A percentile compares a stretch with the other conserved stretches of the same genome.
Conservation (phyloP, 2,797 vertebrate genomes). For the Eulemur rubriventer region DNA sequence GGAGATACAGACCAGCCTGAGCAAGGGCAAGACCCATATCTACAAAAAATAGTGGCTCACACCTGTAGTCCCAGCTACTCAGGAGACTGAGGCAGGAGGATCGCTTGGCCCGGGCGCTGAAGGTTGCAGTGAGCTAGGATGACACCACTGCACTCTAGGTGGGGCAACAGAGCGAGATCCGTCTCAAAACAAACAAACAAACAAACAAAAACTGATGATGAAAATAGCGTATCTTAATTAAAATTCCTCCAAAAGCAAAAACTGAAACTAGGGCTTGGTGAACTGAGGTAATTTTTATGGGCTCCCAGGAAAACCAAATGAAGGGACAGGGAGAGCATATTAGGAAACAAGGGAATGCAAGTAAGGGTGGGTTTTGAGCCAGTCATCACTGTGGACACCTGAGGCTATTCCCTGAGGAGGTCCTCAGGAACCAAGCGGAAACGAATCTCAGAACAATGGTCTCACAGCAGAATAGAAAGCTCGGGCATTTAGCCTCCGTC, state of each 20-base stretch:
- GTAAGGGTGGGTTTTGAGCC: neutral
- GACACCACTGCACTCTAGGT: neutral
- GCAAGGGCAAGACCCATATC: neutral
- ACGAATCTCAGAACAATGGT: neutral
- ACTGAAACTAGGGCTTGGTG: neutral
- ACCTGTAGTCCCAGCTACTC: neutral
- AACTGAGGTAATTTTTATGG: neutral
- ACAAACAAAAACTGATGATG: neutral
- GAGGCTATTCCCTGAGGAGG: neutral
- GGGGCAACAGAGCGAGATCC: neutral
- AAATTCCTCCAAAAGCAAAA: conserved; percentile 3
- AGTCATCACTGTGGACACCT: neutral
- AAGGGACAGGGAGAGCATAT: neutral
- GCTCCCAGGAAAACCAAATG: neutral
- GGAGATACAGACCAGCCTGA: neutral
- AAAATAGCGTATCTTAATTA: neutral
- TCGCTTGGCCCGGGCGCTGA: neutral
- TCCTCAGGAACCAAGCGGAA: neutral
- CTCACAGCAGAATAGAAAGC: neutral
- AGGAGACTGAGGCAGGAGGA: neutral
- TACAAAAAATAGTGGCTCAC: neutral
- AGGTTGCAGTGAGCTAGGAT: neutral
- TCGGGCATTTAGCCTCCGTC: neutral
- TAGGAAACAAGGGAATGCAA: neutral
- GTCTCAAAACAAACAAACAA: neutral